Evolutionary conservation across 2,113 vertebrate species (phyloP).

Genomic region (Hirundichthys speculiger): DNA sequence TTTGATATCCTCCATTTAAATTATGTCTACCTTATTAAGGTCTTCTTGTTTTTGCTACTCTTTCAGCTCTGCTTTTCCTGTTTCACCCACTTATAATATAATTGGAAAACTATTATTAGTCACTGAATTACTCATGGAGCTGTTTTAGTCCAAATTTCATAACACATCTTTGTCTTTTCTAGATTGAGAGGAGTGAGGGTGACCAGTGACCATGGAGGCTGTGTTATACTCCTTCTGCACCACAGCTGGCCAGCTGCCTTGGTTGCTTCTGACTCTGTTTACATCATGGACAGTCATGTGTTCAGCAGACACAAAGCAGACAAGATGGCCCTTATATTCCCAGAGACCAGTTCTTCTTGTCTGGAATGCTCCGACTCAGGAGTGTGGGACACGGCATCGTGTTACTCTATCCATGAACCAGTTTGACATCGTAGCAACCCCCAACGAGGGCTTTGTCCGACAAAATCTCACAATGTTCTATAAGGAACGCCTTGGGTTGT

Average conservation of each 20-base stretch:
- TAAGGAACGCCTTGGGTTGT: slow-evolving; percentile 82
- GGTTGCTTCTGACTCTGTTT: slow-evolving; percentile 61
- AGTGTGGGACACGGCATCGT: slow-evolving; percentile 74
- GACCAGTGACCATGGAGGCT: slow-evolving; percentile 58
- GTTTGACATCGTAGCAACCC: slow-evolving; percentile 82
- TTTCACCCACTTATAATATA: too few species aligned
- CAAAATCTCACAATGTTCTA: slow-evolving; percentile 87
- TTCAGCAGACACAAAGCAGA: slow-evolving; percentile 75
- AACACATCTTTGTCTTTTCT: slow-evolving; percentile 14
- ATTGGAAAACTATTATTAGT: too few species aligned
- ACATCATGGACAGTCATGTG: slow-evolving; percentile 55
- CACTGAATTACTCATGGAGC: too few species aligned
- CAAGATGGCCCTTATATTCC: slow-evolving; percentile 80
- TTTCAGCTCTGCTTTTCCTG: too few species aligned
- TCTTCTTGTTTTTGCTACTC: too few species aligned
- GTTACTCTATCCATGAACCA: slow-evolving; percentile 74
- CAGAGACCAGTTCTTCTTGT: slow-evolving; percentile 81
- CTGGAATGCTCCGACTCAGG: slow-evolving; percentile 86
- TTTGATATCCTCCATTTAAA: too few species aligned
- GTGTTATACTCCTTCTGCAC: slow-evolving; percentile 22
- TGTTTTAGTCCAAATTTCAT: slow-evolving; percentile 4
- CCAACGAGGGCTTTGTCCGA: slow-evolving; percentile 82
- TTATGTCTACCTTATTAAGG: too few species aligned
- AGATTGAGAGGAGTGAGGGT: slow-evolving; percentile 46
- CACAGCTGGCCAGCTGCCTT: slow-evolving; percentile 37